These are phyloP conservation scores for Probaryconus sp. DNA, from an alignment of 1,140 invertebrate species.

Conservation along the genomic window DNA sequence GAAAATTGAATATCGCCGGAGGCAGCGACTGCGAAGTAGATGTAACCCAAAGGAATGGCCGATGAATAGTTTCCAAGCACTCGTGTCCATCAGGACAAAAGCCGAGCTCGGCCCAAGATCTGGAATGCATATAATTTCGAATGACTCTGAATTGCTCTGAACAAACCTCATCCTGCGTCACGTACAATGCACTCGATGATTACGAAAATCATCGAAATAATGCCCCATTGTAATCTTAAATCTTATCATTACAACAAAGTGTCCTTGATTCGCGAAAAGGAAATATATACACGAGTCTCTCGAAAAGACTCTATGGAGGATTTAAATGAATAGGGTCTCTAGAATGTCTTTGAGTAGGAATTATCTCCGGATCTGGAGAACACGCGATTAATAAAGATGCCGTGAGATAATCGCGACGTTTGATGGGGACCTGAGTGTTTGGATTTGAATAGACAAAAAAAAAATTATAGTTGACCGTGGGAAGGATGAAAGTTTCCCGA, in stretches of 20 bases:
- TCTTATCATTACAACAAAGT: slow-evolving; percentile 1
- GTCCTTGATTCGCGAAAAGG: background rate
- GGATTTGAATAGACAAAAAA: too few species aligned
- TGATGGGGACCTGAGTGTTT: slow-evolving; percentile 9
- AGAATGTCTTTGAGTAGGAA: slow-evolving; percentile 2
- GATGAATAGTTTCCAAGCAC: slow-evolving; percentile 44
- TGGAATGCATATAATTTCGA: slow-evolving; percentile 49
- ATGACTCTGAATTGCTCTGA: slow-evolving; percentile 27
- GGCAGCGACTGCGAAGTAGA: slow-evolving; percentile 47
- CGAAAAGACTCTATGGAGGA: too few species aligned
- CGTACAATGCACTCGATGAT: slow-evolving; percentile 16
- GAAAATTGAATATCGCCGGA: slow-evolving; percentile 68
- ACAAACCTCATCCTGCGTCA: slow-evolving; percentile 26
- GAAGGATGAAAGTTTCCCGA: too few species aligned
- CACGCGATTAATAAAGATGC: slow-evolving; percentile 60
- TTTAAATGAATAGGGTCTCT: too few species aligned
- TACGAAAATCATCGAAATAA: slow-evolving; percentile 16
- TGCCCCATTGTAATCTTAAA: background rate
- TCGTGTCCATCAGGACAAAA: slow-evolving; percentile 51
- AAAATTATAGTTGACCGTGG: too few species aligned
- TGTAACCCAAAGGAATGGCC: slow-evolving; percentile 42
- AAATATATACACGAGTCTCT: too few species aligned
- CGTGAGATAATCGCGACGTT: slow-evolving; percentile 52
- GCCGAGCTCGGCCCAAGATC: slow-evolving; percentile 29
- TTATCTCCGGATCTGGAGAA: slow-evolving; percentile 54